These are phyloP conservation scores for Drosophila ironensis DNA, from an alignment of 1,140 invertebrate species.

Conservation along the genomic window DNA sequence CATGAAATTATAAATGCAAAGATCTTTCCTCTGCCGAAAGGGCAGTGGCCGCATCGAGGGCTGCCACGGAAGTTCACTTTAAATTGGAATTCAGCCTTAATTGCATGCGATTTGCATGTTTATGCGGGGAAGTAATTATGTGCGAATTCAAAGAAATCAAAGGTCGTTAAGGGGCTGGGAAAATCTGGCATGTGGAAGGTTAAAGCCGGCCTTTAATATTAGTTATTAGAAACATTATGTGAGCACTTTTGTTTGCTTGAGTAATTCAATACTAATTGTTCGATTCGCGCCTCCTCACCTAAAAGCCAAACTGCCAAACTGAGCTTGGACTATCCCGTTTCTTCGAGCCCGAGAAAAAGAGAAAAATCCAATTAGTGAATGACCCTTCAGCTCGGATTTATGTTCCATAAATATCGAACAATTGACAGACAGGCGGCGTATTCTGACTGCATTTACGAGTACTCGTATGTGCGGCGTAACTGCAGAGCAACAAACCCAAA, in stretches of 20 bases:
- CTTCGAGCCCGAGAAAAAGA: constrained; percentile 1
- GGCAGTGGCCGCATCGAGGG: constrained; percentile 7
- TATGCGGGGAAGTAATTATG: constrained; percentile 1
- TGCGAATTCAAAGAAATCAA: background rate
- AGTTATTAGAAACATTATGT: background rate
- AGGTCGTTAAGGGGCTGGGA: constrained; percentile 4
- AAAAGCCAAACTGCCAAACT: background rate
- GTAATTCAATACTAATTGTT: too few relatives aligned
- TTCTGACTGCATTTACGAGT: constrained; percentile 2
- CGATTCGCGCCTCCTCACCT: background rate
- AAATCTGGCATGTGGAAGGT: constrained; percentile 16
- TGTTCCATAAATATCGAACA: constrained; percentile 40
- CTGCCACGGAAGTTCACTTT: constrained; percentile 18
- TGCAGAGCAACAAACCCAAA: constrained; percentile 19
- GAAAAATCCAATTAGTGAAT: constrained; percentile 35
- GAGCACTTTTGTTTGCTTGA: too few relatives aligned
- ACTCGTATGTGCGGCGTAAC: background rate
- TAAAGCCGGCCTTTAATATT: background rate
- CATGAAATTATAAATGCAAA: constrained; percentile 56
- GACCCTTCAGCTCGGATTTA: constrained; percentile 42
- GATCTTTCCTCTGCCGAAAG: background rate
- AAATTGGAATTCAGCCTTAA: constrained; percentile 17
- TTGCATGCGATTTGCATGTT: constrained; percentile 15
- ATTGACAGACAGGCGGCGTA: constrained; percentile 37
- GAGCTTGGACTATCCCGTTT: constrained; percentile 1